These are phyloP conservation scores for Phataginus tricuspis DNA, from an alignment of 2,797 vertebrate species.

Conservation along the genomic window DNA sequence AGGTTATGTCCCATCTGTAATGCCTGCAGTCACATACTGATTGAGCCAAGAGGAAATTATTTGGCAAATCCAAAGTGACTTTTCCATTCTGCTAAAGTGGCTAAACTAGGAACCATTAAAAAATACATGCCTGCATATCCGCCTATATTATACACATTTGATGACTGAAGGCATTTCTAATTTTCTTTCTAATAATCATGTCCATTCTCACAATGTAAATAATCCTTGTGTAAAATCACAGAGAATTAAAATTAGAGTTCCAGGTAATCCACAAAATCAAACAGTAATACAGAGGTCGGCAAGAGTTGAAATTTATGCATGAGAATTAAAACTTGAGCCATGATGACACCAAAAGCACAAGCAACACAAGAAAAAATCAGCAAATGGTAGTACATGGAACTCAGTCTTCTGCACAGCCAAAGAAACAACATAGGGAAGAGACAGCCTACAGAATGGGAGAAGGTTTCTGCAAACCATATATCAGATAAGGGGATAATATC, in stretches of 20 bases:
- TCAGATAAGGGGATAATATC: not conserved
- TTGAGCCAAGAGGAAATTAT: not conserved
- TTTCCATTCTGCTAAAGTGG: not conserved
- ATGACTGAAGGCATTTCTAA: conserved; percentile 18
- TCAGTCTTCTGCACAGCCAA: not conserved
- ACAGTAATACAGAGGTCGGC: not conserved
- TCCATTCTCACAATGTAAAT: not conserved
- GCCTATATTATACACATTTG: not conserved
- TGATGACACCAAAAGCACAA: not conserved
- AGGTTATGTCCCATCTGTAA: not conserved
- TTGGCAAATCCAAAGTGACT: conserved; percentile 38
- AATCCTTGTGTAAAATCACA: not conserved
- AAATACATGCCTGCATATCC: not conserved
- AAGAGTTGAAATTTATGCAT: not conserved
- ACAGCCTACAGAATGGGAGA: not conserved
- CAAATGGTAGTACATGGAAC: not conserved
- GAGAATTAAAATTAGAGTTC: conserved; percentile 39
- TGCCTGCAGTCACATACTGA: not conserved
- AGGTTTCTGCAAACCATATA: not conserved
- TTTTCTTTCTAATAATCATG: not conserved
- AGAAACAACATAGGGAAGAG: not conserved
- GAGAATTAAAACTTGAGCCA: conserved; percentile 40
- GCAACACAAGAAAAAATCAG: not conserved
- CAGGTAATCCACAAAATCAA: conserved; percentile 42
- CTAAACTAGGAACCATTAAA: not conserved